phyloP scores from a whole-genome alignment of 2,113 vertebrate genomes.

The Physeter macrocephalus region DNA sequence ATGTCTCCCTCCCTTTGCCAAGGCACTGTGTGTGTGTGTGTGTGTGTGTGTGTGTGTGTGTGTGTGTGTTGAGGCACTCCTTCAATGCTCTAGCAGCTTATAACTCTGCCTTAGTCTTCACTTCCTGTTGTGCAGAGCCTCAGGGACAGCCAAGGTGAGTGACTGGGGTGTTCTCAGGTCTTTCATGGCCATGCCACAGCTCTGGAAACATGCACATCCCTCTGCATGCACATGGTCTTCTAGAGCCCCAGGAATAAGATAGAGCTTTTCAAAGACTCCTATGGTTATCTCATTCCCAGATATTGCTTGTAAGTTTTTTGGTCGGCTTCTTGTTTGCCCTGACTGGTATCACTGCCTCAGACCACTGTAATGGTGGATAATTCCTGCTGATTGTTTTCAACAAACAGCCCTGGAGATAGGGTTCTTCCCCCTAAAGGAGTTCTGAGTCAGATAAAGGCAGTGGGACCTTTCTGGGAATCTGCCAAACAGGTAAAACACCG shows the following conservation, averaged over 20 bases:
- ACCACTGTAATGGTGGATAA: no score
- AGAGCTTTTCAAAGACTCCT: not conserved
- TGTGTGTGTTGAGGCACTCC: no score
- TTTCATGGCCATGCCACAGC: no score
- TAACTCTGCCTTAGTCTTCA: not conserved
- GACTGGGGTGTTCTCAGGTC: fast-evolving
- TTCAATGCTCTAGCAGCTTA: not conserved
- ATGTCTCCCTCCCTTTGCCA: not conserved
- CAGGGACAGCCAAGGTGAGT: not conserved
- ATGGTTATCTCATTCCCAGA: not conserved
- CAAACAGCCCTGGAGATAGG: not conserved
- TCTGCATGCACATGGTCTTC: not conserved
- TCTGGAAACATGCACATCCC: not conserved
- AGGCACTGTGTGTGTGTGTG: no score
- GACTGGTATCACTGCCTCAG: not conserved
- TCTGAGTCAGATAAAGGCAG: not conserved
- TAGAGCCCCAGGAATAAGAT: not conserved
- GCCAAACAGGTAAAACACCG: not conserved
- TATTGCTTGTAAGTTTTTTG: not conserved
- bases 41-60: no score
- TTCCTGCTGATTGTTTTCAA: not conserved
- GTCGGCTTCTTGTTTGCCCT: not conserved
- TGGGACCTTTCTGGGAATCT: not conserved
- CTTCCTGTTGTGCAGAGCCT: not conserved
- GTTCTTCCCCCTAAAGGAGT: not conserved